Evolutionary conservation across 2,797 vertebrate species (phyloP), one percentile per base, ranked within the genome.

Genomic region (Gymnoscopelus microlampas): DNA sequence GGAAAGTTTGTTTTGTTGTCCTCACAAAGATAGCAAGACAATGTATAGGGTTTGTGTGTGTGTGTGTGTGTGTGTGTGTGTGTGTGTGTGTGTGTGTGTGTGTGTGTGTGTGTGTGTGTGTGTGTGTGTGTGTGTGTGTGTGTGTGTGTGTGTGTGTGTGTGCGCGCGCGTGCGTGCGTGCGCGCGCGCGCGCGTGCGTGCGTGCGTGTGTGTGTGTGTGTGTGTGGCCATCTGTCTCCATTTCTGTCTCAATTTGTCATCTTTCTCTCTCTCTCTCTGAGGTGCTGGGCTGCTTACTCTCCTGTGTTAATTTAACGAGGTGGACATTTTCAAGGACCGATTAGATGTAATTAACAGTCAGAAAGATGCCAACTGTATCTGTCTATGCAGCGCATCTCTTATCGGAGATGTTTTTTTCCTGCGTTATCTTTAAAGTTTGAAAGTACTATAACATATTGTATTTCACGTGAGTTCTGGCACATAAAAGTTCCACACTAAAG

Each of bases 301-400:
- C 65, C 63, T 69, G 65, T 80, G 73, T 75, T 87, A 66, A 81
- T 85, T 85, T 88, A 78, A 86, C 78, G 64, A 78, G 72, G 64
- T 73, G 70, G 62, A 48, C 79, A 68, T 82, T 74, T 87, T 77
- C 63, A 64, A 66, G 76, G 60, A 78, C 76, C 58, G 70, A 82
- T 85, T 83, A 82, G 78, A 78, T 87, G 85, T 85, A 82, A 88
- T 87, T 85, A 89, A 82, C 77, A 76, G 63, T 76, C 26, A 82
- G 77, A 83, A 79, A 82, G 81, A 87, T 77, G 72, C 63, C 74
- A 64, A 24, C 70, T 76, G 63, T 78, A 70, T 78, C 70, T 70
- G 66, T 62, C n/a, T 82, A 44, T 10, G 7, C 39, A 44, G 39
- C 71, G 78, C 82, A 84, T 86, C 80, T 73, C 63, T 57, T 71